These are phyloP conservation scores for Suricata suricatta DNA, from an alignment of 2,113 vertebrate genomes.

Conservation along the genomic window DNA sequence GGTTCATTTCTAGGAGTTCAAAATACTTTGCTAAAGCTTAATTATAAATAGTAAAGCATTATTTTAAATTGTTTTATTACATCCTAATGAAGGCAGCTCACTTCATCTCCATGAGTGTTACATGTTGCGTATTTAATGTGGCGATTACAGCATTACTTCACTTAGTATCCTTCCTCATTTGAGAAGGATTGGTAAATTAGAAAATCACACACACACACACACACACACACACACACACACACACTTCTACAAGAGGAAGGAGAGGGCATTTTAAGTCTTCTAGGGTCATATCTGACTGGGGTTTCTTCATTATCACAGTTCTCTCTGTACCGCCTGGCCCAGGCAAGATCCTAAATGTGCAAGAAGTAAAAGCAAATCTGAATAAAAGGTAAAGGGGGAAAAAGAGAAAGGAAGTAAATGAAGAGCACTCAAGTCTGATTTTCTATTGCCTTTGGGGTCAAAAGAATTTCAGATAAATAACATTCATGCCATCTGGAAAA, in stretches of 20 bases:
- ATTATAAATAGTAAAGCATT: background rate
- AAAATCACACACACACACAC: background rate
- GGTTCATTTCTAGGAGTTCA: background rate
- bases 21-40: background rate
- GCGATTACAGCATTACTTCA: background rate
- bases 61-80: background rate
- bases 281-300: background rate
- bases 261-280: background rate
- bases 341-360: background rate
- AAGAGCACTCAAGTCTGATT: background rate
- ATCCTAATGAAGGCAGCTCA: background rate
- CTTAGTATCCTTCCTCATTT: background rate
- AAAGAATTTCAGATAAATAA: slow-evolving; percentile 3
- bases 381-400: background rate
- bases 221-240: background rate
- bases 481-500: background rate
- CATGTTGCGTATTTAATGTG: background rate
- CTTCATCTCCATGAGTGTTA: background rate
- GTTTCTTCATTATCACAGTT: background rate
- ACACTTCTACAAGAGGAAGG: background rate
- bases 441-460: background rate
- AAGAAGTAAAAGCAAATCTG: background rate
- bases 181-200: background rate
- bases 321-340: background rate
- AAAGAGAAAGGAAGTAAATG: background rate